Conservation (phyloP, 2,113 vertebrate species). For the Naja naja region DNA sequence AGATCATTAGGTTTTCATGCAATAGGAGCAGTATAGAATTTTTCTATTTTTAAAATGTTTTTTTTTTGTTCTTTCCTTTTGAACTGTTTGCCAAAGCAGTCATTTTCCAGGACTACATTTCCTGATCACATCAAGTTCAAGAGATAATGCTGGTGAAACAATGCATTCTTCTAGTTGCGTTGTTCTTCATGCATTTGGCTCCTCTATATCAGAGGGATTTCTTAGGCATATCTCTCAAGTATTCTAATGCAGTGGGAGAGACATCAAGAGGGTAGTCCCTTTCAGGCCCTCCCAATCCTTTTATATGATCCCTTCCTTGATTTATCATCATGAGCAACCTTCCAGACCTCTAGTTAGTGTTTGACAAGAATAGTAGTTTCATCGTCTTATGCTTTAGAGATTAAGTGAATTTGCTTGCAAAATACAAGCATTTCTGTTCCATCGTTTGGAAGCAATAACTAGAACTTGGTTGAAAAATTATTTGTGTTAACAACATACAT, state of each 20-base stretch:
- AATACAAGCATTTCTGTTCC: background rate
- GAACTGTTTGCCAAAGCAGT: constrained; percentile 41
- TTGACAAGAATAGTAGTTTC: background rate
- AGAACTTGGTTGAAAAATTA: background rate
- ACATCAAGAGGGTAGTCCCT: background rate
- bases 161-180: constrained; percentile 47
- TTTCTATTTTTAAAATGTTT: constrained; percentile 59
- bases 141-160: constrained; percentile 63
- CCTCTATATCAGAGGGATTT: background rate
- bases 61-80: constrained; percentile 73
- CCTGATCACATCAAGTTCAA: constrained; percentile 58
- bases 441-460: background rate
- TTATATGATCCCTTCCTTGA: background rate
- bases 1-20: constrained; percentile 64
- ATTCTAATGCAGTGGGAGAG: background rate
- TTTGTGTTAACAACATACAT: background rate
- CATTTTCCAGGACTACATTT: constrained; percentile 47
- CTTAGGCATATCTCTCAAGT: background rate
- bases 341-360: background rate
- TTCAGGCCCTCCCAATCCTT: background rate
- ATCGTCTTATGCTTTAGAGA: background rate
- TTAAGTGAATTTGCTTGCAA: background rate
- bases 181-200: constrained; percentile 33
- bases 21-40: constrained; percentile 47
- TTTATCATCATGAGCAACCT: background rate